Evolutionary conservation across 2,888 invertebrate species (phyloP), one percentile per base, ranked within the genome.

Genomic region (Drosophila helvetica): DNA sequence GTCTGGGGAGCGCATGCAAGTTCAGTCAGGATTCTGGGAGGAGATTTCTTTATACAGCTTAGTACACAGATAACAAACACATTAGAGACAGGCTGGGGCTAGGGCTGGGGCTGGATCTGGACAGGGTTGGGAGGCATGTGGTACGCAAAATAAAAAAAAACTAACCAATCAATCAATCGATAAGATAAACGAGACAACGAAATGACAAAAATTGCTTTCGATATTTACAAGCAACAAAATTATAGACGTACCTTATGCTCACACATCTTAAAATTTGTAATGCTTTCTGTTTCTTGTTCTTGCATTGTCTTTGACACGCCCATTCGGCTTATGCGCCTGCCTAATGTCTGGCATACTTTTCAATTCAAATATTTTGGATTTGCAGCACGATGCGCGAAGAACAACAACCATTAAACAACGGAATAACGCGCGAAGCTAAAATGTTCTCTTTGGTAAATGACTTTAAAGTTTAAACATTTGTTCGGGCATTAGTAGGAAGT

Each of bases 161-260:
- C 38, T 46, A 61, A 70, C 58, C 72, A 58, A 67, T 45, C 50
- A 61, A 70, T 58, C 72, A 58, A 67, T 45, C 50, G 66, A 67
- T 67, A 64, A 64, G 66, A 67, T 69, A 67, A 67, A 67, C 69
- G 38, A 33, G 30, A 58, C 53, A 79, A 63, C 59, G 27, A 50
- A 64, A 69, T 66, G 72, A 67, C 65, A 80, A 66, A 38, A 52
- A 45, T 67, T 52, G 45, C 69, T 66, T 64, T 66, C 55, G 52
- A 55, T 71, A 58, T 52, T 75, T 68, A 77, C 73, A 74, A 74
- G 68, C 73, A 77, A 76, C 77, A 60, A 71, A 76, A 52, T 67
- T 79, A 77, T 78, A 80, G 88, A 91, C 92, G 87, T 92, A 92
- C 92, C 92, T 92, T 92, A 92, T 92, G 92, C 92, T 92, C 92